Percentiles rank a stretch among this genome's conserved stretches.
phyloP scores from a whole-genome alignment of 2,888 invertebrate species.

The Nemotelus nigrinus region DNA sequence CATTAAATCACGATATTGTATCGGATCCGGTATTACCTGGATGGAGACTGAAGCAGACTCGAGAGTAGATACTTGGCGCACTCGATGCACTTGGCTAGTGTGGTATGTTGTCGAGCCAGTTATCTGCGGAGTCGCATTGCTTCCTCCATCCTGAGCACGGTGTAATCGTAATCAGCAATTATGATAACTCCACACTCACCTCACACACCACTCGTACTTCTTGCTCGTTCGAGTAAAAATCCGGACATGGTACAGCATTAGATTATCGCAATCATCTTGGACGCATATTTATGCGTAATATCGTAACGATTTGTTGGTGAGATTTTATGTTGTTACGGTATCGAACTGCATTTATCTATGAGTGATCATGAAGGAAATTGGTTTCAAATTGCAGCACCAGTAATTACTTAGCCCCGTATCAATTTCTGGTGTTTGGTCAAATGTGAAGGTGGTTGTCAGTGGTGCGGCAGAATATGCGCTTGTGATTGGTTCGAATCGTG shows the following conservation, averaged over 20 bases:
- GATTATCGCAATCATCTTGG: conserved; percentile 19
- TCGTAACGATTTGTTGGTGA: background rate
- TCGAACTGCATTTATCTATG: no score
- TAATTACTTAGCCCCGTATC: no score
- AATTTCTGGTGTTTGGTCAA: no score
- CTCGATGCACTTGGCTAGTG: background rate
- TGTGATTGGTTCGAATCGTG: no score
- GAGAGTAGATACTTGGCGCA: conserved; percentile 9
- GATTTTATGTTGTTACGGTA: no score
- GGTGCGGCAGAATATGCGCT: no score
- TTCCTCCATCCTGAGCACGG: conserved; percentile 7
- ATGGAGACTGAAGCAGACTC: background rate
- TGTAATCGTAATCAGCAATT: conserved; percentile 43
- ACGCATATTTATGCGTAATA: conserved; percentile 42
- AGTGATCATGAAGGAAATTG: no score
- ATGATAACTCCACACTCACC: conserved; percentile 34
- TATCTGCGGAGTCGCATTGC: conserved; percentile 13
- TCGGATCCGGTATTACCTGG: conserved; percentile 35
- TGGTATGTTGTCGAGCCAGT: conserved; percentile 14
- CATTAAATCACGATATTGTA: conserved; percentile 47
- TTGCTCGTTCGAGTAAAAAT: conserved; percentile 12
- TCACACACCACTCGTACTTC: background rate
- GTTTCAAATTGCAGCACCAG: no score
- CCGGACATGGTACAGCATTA: conserved; percentile 21
- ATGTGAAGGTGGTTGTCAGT: no score